A percentile compares a stretch with the other conserved stretches of the same genome.
phyloP scores from a whole-genome alignment of 2,113 vertebrate genomes.

The Chaetops frenatus region DNA sequence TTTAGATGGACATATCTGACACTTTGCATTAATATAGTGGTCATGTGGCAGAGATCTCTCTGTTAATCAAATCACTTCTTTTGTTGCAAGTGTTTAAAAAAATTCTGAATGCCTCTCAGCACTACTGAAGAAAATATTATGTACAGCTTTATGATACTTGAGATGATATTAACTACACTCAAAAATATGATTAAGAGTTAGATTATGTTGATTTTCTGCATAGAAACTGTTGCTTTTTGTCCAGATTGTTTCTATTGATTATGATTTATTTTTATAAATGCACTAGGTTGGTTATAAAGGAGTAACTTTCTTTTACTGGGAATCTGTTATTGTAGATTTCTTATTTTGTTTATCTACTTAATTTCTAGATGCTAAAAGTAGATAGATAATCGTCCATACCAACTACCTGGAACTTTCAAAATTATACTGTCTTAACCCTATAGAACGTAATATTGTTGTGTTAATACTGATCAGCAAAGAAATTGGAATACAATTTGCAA shows the following conservation, averaged over 20 bases:
- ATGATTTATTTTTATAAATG: neutral
- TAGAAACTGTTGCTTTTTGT: neutral
- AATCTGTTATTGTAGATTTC: neutral
- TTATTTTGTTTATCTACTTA: neutral
- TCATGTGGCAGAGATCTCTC: neutral
- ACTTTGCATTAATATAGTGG: neutral
- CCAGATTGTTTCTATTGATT: neutral
- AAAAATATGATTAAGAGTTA: neutral
- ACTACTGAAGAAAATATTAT: neutral
- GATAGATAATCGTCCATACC: neutral
- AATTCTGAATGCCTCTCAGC: neutral
- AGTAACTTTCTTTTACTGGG: neutral
- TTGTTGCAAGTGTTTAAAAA: neutral
- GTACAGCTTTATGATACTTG: neutral
- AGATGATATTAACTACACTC: neutral
- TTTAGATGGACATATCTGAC: neutral
- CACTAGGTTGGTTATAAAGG: neutral
- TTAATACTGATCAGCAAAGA: neutral
- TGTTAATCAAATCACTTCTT: neutral
- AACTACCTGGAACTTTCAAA: neutral
- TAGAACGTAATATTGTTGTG: fast-evolving
- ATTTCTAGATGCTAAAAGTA: conserved; percentile 45
- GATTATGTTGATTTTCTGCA: neutral
- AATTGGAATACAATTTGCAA: conserved; percentile 34
- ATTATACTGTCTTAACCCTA: neutral